phyloP scores from a whole-genome alignment of 2,888 invertebrate genomes.

The Teleiodes luculella region DNA sequence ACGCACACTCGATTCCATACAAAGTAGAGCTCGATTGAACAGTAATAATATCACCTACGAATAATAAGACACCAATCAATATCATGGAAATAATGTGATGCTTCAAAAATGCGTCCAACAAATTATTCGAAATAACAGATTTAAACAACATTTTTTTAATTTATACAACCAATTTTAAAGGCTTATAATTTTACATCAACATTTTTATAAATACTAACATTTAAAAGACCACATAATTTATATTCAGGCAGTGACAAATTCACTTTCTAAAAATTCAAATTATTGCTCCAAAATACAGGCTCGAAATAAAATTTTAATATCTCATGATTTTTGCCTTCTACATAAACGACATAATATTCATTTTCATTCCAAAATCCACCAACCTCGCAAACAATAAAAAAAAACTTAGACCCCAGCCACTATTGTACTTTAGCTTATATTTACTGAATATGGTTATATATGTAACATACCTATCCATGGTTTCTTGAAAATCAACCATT shows the following conservation, averaged over 20 bases:
- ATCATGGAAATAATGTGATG: no score
- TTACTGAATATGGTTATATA: no score
- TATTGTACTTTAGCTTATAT: no score
- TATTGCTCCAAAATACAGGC: conserved; percentile 59
- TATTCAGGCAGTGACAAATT: conserved; percentile 54
- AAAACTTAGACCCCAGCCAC: no score
- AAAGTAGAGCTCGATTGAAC: neutral
- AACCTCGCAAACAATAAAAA: no score
- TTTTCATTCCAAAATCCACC: no score
- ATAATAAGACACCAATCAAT: no score
- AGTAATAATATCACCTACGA: neutral
- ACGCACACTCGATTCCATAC: neutral
- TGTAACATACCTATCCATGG: no score
- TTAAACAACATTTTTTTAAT: conserved; percentile 16
- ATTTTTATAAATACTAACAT: conserved; percentile 17
- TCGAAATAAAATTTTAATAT: conserved; percentile 44
- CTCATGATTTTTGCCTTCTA: conserved; percentile 35
- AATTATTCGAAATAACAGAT: conserved; percentile 14
- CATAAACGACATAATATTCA: neutral
- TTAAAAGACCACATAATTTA: conserved; percentile 32
- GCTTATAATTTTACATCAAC: conserved; percentile 17
- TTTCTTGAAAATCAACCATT: no score
- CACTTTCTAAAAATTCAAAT: conserved; percentile 39
- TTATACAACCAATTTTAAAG: conserved; percentile 21
- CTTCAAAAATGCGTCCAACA: conserved; percentile 1